Base-by-base conservation (phyloP, 2,113 vertebrate genomes). In the Apaloderma vittatum region DNA sequence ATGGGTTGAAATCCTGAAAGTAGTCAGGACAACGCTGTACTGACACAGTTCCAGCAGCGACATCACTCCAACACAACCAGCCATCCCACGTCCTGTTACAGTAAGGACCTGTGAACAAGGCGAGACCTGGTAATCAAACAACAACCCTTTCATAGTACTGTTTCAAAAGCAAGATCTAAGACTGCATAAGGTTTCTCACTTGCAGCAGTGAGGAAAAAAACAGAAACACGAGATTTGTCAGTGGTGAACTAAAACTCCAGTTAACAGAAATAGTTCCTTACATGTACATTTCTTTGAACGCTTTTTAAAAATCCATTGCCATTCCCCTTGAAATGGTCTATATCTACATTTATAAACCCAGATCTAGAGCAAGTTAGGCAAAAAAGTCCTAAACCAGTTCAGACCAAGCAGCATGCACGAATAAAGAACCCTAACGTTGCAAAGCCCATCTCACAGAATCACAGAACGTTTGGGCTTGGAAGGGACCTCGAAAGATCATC, bases 81-180 rank as follows among this genome's bases (percentile, higher is more conserved):
- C 99, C 99, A 22, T 99, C 99, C 99, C 99, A 99, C 0, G 99
- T 99, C 59, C 99, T 98, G 91, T 99, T 99, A 97, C 99, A 99
- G 95, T 98, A 93, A 32, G 97, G 79, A 36, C 98, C 99, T 99
- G 55, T 13, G 88, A 92, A 78, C 51, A 85, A 46, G 70, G 4
- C 65, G 27, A 91, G 5, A 84, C 9, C 26, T 6, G 15, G 18
- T 18, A 48, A 75, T 67, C 23, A 93, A 94, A 32, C 6, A 59
- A 26, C n/a, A 40, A n/a, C 19, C 8, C 32, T 32, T 73, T 72
- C 52, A 20, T 5, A 71, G 29, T 0, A 22, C 7, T 19, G 37
- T 68, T 46, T 74, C 49, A 75, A 54, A 79, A 48, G 15, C 2
- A 75, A 74, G 19, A 37, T 9, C 2, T 52, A 66, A 40, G n/a